Base-by-base conservation (phyloP, 1,140 invertebrate species). In the Maniola jurtina region DNA sequence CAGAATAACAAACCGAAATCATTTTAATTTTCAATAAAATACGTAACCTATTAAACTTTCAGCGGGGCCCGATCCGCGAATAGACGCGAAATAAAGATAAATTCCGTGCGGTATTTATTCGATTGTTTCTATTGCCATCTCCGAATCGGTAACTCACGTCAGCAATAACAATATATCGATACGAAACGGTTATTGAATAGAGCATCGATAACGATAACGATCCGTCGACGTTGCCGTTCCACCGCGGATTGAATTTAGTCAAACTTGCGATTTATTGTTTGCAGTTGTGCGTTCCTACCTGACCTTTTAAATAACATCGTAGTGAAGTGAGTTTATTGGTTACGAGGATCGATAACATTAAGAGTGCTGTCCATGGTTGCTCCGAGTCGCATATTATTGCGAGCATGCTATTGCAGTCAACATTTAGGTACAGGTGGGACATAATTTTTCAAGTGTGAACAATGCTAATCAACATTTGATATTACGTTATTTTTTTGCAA, bases 111-210 rank as follows among this genome's bases (percentile, higher is more conserved):
- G 77, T 83, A 83, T 83, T 85, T 87, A 85, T 85, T 76, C 71
- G 76, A 78, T 77, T 83, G 83, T 55, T 55, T 80, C 75, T 78
- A 77, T 66, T 74, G 79, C 69, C 76, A 82, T 86, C 81, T 76
- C 57, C 63, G 75, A 75, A 77, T 78, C 82, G 73, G 77, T 84
- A 86, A 84, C 75, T 86, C 83, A 84, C 81, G 77, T 78, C 79
- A 77, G 80, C 77, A 77, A 79, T 84, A 84, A 81, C 81, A 79
- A 83, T 84, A 84, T 84, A 84, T 82, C 80, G 80, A 77, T 80
- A 72, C 76, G 70, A 71, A 82, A 80, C 75, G 77, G 75, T 84
- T 85, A 83, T 85, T 80, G 81, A 84, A 83, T 78, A 76, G 71
- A 73, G 52, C 72, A 78, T 72, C 72, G 81, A 80, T 79, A 77